phyloP scores from a whole-genome alignment of 2,888 invertebrate genomes.

The Drosophila tripunctata region DNA sequence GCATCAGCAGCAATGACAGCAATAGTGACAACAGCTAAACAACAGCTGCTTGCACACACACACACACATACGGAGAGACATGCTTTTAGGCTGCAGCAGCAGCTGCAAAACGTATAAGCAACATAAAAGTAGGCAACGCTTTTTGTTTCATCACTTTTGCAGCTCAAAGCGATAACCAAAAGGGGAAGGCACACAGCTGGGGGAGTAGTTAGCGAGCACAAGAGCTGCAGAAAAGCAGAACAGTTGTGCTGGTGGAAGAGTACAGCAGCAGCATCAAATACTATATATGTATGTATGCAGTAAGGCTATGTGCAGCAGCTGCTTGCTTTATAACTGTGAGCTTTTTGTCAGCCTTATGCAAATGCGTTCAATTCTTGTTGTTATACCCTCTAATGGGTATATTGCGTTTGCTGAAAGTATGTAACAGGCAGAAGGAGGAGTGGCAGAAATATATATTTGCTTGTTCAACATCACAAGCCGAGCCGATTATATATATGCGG shows the following conservation, averaged over 20 bases:
- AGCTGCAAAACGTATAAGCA: not conserved
- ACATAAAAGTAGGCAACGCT: conserved; percentile 55
- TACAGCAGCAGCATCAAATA: not conserved
- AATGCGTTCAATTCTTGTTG: conserved; percentile 5
- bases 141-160: conserved; percentile 17
- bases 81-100: conserved; percentile 22
- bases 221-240: not conserved
- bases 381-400: too few species aligned
- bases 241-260: too few species aligned
- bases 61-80: not conserved
- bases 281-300: not conserved
- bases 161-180: not conserved
- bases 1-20: conserved; percentile 17
- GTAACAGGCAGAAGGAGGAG: too few species aligned
- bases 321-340: conserved; percentile 14
- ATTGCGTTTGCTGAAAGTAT: too few species aligned
- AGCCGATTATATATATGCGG: too few species aligned
- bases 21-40: too few species aligned
- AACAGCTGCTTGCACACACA: conserved; percentile 19
- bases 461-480: too few species aligned
- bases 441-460: too few species aligned
- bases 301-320: conserved; percentile 4
- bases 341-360: conserved; percentile 26
- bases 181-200: too few species aligned
- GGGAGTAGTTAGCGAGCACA: too few species aligned